phyloP scores from a whole-genome alignment of 2,113 vertebrate genomes.

The Gallinago jamesoni region DNA sequence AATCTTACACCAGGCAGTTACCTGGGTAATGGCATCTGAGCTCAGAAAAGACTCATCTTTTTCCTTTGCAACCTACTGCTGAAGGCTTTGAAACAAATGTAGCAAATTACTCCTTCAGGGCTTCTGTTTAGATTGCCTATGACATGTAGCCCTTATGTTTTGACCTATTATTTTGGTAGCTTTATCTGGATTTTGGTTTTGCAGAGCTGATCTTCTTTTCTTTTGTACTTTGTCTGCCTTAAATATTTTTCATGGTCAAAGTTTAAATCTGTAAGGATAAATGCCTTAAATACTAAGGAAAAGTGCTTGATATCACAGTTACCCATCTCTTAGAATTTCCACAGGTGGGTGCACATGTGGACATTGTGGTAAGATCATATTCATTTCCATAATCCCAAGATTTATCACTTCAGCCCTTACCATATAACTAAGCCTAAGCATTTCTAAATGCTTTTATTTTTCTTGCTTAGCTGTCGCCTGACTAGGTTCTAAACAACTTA shows the following conservation, averaged over 20 bases:
- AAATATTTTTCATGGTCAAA: neutral
- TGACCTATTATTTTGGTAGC: neutral
- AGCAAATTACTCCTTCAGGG: neutral
- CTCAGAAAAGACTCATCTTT: neutral
- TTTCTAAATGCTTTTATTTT: conserved; percentile 15
- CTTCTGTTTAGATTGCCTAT: neutral
- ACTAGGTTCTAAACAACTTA: neutral
- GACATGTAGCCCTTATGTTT: neutral
- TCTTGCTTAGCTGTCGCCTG: neutral
- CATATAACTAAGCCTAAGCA: neutral
- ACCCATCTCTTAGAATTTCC: neutral
- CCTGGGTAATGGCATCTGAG: fast-evolving
- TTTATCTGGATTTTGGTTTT: no score
- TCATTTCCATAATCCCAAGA: neutral
- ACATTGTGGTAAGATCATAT: neutral
- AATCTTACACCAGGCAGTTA: neutral
- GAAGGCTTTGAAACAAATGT: neutral
- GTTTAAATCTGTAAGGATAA: neutral
- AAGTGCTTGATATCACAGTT: neutral
- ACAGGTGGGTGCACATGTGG: neutral
- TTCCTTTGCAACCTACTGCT: neutral
- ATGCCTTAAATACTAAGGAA: neutral
- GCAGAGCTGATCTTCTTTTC: neutral
- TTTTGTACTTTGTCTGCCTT: neutral
- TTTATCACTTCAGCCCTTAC: neutral